Evolutionary conservation across 2,888 invertebrate species (phyloP).

Genomic region (Sphinx pinastri): DNA sequence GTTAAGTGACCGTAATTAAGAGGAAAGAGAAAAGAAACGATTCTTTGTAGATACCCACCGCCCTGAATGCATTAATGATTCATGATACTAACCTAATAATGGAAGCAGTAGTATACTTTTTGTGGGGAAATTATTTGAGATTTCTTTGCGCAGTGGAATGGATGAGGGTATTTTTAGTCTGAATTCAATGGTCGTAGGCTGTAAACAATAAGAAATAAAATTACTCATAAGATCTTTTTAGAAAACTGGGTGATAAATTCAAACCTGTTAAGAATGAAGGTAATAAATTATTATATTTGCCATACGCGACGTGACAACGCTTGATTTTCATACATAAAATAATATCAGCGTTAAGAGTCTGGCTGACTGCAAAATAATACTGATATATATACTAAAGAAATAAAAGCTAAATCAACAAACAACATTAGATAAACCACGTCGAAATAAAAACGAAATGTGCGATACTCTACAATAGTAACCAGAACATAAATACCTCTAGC

Average conservation of each 20-base stretch:
- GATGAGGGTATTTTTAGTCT: neutral
- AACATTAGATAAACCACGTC: no score
- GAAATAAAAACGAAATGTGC: neutral
- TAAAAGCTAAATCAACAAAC: no score
- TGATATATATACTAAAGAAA: neutral
- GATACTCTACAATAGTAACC: neutral
- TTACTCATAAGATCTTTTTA: no score
- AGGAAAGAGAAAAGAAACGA: constrained; percentile 12
- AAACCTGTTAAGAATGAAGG: no score
- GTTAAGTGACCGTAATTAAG: constrained; percentile 24
- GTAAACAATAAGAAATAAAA: no score
- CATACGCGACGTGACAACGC: no score
- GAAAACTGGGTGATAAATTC: no score
- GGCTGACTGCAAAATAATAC: no score
- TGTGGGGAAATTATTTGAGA: neutral
- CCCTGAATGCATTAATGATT: constrained; percentile 11
- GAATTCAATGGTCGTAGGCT: no score
- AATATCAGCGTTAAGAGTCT: no score
- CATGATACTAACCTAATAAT: constrained; percentile 9
- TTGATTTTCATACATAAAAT: no score
- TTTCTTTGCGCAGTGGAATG: neutral
- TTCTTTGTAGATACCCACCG: neutral
- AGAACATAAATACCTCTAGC: constrained; percentile 4
- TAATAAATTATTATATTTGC: no score
- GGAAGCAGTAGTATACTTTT: neutral